These are phyloP conservation scores for Pelmatolapia mariae DNA, from an alignment of 2,113 vertebrate genomes.

Conservation along the genomic window DNA sequence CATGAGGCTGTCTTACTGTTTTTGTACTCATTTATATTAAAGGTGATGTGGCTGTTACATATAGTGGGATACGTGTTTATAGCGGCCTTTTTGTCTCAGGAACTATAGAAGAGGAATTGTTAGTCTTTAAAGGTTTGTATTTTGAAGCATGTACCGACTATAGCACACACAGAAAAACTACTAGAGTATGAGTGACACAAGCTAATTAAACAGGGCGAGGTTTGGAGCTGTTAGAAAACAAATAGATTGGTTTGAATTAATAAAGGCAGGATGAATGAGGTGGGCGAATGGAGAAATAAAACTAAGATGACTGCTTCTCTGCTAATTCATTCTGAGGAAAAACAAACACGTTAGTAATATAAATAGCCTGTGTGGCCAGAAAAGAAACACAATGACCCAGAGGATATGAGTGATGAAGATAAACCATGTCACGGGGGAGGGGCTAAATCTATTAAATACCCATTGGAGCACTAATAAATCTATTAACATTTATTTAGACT, in stretches of 20 bases:
- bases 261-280: background rate
- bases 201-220: background rate
- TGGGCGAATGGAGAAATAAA: background rate
- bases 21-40: background rate
- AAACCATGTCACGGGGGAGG: background rate
- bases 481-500: constrained; percentile 4
- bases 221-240: background rate
- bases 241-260: background rate
- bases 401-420: background rate
- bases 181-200: background rate
- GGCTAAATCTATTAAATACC: background rate
- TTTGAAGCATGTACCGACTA: background rate
- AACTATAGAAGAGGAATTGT: background rate
- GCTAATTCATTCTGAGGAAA: background rate
- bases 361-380: background rate
- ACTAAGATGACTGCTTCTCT: background rate
- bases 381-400: background rate
- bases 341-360: background rate
- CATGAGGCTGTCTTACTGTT: background rate
- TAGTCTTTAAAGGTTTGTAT: background rate
- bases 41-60: background rate
- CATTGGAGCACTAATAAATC: background rate
- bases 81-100: background rate
- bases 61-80: accelerated
- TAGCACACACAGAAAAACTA: background rate